These are phyloP conservation scores for Drosophila siamana DNA, from an alignment of 2,888 invertebrate genomes.

Conservation along the genomic window DNA sequence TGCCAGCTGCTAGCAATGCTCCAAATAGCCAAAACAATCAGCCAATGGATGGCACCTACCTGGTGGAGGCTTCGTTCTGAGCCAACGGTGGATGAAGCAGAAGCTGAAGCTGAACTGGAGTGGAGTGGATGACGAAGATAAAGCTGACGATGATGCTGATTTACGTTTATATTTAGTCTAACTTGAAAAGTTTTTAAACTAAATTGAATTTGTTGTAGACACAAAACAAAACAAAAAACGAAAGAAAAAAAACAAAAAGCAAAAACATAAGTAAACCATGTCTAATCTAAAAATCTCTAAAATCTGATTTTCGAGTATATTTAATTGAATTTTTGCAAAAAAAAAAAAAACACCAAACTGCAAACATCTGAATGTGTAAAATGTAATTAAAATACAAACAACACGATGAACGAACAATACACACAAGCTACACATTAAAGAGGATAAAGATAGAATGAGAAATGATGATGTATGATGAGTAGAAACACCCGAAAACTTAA, in stretches of 20 bases:
- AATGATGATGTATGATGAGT: slow-evolving; percentile 8
- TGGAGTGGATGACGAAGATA: slow-evolving; percentile 6
- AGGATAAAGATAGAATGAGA: slow-evolving; percentile 15
- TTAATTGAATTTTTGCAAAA: slow-evolving; percentile 43
- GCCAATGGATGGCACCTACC: slow-evolving; percentile 93
- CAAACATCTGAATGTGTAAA: slow-evolving; percentile 56
- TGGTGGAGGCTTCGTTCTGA: slow-evolving; percentile 94
- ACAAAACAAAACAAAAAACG: slow-evolving; percentile 23
- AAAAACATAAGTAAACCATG: slow-evolving; percentile 18
- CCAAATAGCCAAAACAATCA: slow-evolving; percentile 93
- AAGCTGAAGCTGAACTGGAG: slow-evolving; percentile 4
- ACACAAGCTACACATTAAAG: slow-evolving; percentile 44
- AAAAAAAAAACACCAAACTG: slow-evolving; percentile 36
- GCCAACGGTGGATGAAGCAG: slow-evolving; percentile 30
- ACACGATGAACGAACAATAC: slow-evolving; percentile 32
- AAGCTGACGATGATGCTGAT: slow-evolving; percentile 54
- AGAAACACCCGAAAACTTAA: slow-evolving; percentile 36
- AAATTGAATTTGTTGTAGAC: slow-evolving; percentile 62
- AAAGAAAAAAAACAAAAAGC: neutral
- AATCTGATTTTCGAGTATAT: slow-evolving; percentile 67
- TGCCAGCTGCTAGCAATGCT: slow-evolving; percentile 93
- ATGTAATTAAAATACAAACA: slow-evolving; percentile 52
- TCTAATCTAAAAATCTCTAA: slow-evolving; percentile 61
- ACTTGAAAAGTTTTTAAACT: slow-evolving; percentile 75
- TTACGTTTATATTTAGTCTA: slow-evolving; percentile 71